These are phyloP conservation scores for Montipora foliosa DNA, from an alignment of 64 coral and sea anemone species.

Conservation along the genomic window DNA sequence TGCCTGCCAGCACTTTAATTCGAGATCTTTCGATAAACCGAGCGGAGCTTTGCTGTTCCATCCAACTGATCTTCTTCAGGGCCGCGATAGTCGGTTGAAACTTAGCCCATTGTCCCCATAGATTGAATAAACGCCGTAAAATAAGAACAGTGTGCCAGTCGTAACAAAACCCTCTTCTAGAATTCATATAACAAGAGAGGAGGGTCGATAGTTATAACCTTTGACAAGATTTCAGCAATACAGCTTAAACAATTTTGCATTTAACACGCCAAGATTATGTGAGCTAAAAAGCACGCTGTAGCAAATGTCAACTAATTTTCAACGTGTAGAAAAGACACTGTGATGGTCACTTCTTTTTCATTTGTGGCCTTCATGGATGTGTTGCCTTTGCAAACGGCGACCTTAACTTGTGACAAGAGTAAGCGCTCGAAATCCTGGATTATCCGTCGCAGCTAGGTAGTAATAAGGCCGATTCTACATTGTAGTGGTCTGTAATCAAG, in stretches of 20 bases:
- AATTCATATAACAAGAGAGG: background rate
- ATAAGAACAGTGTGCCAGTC: background rate
- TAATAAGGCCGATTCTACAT: background rate
- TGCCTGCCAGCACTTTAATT: constrained; percentile 99
- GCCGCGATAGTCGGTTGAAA: constrained; percentile 69
- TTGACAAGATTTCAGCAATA: no score
- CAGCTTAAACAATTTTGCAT: background rate
- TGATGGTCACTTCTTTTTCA: no score
- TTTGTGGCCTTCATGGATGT: background rate
- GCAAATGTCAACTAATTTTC: no score
- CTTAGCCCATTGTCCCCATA: constrained; percentile 98
- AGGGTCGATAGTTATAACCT: no score
- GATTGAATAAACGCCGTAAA: constrained; percentile 91
- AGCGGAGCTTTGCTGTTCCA: constrained; percentile 95
- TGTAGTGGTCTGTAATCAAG: no score
- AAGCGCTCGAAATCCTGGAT: background rate
- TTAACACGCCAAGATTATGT: no score
- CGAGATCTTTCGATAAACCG: constrained; percentile 96
- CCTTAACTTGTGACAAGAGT: background rate
- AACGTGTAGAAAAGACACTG: no score
- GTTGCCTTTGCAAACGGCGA: background rate
- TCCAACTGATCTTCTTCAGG: constrained; percentile 86
- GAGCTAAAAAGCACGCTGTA: no score
- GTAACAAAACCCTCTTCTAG: background rate
- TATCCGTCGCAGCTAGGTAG: background rate